Base-by-base conservation (phyloP, 2,797 vertebrate species). In the Distichodus sexfasciatus region DNA sequence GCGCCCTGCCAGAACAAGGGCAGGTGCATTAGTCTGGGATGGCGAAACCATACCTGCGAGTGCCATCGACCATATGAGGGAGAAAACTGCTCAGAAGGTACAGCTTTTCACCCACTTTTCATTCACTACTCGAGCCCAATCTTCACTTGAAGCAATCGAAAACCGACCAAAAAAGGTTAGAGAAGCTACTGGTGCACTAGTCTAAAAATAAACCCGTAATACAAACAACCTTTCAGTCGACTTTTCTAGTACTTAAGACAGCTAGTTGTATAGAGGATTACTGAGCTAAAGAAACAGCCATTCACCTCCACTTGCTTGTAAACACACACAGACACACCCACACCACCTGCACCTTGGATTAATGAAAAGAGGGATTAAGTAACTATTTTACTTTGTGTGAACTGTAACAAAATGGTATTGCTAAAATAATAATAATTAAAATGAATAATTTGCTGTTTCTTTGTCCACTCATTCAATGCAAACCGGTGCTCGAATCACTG, bases 1-100 rank as follows among this genome's bases (percentile, higher is more conserved):
- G 83, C 87, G 4, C 95, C 94, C 0, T 98, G 96, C 84, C 90
- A 87, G 79, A 94, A 92, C 83, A 88, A 92, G 76, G 96, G 95
- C 4, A 91, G 75, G 64, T 97, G 96, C 31, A 72, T 90, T 77
- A 92, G 91, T 81, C 85, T 89, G 79, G 87, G 88, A 41, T 94
- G 94, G 94, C 90, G 90, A 79, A 88, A 82, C 68, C 93, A 93
- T 81, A 76, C 15, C 38, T 97, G 96, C 0, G 92, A 94, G 23
- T 96, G 95, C 83, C 86, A 90, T 83, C 83, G 94, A 73, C 95
- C 95, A 0, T 94, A 94, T 5, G 67, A 84, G 1, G 95, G 94
- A 40, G 50, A 69, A 1, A 69, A 84, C 83, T 97, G 94, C 62
- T 79, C 81, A 19, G 78, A 89, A 80, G 97, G 96, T 99, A 89